Evolutionary conservation across 2,797 vertebrate genomes (phyloP), one percentile per base, ranked within the genome.

Genomic region (Oophaga sylvatica): DNA sequence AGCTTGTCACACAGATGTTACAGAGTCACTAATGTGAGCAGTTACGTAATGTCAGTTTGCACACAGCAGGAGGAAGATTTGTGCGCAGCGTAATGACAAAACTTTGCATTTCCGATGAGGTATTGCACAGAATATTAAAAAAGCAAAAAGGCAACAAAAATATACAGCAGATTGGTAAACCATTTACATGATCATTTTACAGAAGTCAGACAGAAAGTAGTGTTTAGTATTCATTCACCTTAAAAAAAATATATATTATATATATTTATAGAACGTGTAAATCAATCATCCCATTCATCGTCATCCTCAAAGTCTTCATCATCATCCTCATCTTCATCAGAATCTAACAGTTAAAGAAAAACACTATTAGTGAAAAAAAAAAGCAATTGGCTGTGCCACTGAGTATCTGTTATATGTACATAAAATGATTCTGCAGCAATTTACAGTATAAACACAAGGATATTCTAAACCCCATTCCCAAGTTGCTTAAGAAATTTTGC

Each of bases 81-180:
- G 93, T 91, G 93, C 91, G 93, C 92, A 95, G 92, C 91, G 94
- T 93, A 93, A 93, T 92, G 95, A 97, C 95, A 96, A 95, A 96
- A 95, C 94, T 95, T 95, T 95, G 96, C 95, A 97, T 96, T 97
- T 96, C 96, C 96, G 96, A 97, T 97, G 97, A 99, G 97, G 97
- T 99, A 99, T 99, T 98, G 97, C 97, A 99, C 97, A 97, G 97
- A 97, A 97, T 96, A 97, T 97, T 96, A 94, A 95, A 95, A 95
- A 94, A 93, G 92, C 93, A 92, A 97, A 85, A 96, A 97, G 97
- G 97, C 96, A 97, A 98, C 96, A 97, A 96, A 98, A 97, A 98
- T 97, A 96, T 98, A 98, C 97, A 99, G 95, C 95, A 96, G 97
- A 96, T 94, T 94, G 95, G 96, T 95, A 96, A 94, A 97, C 96